phyloP scores from a whole-genome alignment of 2,113 vertebrate genomes.

The Rhagologus leucostigma region DNA sequence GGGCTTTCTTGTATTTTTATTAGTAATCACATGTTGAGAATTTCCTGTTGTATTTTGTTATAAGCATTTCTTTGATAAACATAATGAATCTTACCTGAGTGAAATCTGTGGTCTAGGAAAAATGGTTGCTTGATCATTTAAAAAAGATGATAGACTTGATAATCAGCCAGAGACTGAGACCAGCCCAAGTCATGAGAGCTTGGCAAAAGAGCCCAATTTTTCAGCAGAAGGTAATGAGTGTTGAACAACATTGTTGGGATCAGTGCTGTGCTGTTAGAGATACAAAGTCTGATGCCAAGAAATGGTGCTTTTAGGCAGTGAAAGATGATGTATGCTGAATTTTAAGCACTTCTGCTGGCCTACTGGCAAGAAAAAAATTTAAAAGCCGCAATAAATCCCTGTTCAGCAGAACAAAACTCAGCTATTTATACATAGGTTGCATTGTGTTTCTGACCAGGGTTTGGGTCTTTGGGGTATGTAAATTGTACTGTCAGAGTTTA shows the following conservation, averaged over 20 bases:
- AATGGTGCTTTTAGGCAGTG: not conserved
- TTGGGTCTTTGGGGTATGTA: not conserved
- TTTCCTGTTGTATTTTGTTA: not conserved
- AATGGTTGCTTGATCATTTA: not conserved
- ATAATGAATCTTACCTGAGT: not conserved
- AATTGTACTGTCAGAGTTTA: not conserved
- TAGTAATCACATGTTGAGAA: not conserved
- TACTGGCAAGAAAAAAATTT: not conserved
- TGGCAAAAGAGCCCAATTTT: not conserved
- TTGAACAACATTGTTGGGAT: not conserved
- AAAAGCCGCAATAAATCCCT: not conserved
- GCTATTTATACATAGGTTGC: not conserved
- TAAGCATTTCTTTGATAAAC: not conserved
- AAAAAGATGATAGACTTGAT: not conserved
- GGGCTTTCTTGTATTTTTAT: not conserved
- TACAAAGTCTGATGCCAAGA: not conserved
- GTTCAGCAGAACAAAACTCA: not conserved
- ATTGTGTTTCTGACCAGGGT: not conserved
- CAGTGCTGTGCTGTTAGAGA: not conserved
- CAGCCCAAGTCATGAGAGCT: not conserved
- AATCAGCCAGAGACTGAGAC: not conserved
- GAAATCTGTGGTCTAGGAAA: not conserved
- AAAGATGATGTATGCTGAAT: not conserved
- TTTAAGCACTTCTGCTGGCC: not conserved
- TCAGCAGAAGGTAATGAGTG: not conserved